Evolutionary conservation across 2,888 invertebrate species (phyloP).

Genomic region (Eupithecia subumbrata): DNA sequence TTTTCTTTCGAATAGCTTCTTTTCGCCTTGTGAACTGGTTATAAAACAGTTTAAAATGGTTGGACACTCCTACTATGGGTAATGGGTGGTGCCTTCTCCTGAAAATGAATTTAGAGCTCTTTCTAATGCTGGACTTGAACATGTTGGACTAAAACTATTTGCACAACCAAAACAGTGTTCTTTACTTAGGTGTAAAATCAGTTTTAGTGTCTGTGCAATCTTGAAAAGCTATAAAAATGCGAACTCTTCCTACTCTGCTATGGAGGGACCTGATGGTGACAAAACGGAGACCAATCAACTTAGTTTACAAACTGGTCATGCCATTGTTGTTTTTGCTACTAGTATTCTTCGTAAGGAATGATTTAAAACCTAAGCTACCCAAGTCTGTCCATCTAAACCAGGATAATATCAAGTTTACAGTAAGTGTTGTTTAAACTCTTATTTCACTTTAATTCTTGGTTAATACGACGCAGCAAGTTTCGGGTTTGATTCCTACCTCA

Average conservation of each 20-base stretch:
- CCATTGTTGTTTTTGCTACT: slow-evolving; percentile 51
- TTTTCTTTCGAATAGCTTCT: not conserved
- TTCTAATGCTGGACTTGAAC: not conserved
- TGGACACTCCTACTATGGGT: not conserved
- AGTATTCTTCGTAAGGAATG: slow-evolving; percentile 40
- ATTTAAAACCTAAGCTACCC: slow-evolving; percentile 28
- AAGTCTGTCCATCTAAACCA: not conserved
- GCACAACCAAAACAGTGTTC: not conserved
- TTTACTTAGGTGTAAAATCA: not conserved
- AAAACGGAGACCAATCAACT: slow-evolving; percentile 45
- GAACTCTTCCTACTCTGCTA: slow-evolving; percentile 54
- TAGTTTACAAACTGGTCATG: slow-evolving; percentile 55
- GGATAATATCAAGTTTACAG: not conserved
- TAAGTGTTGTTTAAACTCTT: no score
- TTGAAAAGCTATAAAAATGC: not conserved
- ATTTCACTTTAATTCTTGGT: not conserved
- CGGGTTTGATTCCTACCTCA: not conserved
- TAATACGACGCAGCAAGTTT: not conserved
- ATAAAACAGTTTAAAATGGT: not conserved
- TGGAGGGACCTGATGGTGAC: slow-evolving; percentile 62
- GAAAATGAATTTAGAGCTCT: not conserved
- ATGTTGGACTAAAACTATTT: not conserved
- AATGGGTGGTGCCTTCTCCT: not conserved
- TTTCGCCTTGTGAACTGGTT: not conserved
- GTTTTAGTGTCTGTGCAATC: not conserved